phyloP scores from a whole-genome alignment of 2,797 vertebrate genomes.

The Ambastaia sidthimunki region DNA sequence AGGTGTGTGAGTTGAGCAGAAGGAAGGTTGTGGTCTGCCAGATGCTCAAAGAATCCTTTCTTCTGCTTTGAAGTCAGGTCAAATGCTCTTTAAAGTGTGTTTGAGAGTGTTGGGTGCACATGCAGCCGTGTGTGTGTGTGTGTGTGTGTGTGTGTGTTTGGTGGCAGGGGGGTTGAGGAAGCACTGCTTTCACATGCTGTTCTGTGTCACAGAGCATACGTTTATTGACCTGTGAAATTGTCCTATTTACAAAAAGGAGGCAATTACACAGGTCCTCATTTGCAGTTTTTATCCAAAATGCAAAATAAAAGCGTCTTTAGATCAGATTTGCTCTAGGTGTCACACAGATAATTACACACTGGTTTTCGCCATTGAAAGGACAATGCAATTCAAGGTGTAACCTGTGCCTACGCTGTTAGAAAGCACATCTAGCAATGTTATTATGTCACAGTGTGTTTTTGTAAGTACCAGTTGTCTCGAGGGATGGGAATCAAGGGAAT shows the following conservation, averaged over 20 bases:
- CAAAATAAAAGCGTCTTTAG: not conserved
- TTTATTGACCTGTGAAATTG: not conserved
- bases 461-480: not conserved
- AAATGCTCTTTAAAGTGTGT: conserved; percentile 81
- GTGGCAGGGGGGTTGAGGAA: not conserved
- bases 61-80: conserved; percentile 84
- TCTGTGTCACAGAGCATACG: conserved; percentile 7
- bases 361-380: conserved; percentile 13
- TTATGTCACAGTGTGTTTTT: not conserved
- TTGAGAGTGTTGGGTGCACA: conserved; percentile 20
- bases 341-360: not conserved
- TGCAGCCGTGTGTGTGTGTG: not conserved
- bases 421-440: not conserved
- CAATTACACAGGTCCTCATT: not conserved
- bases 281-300: not conserved
- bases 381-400: conserved; percentile 5
- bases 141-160: not conserved
- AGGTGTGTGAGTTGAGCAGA: conserved; percentile 52
- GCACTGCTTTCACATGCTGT: conserved; percentile 11
- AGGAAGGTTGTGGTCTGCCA: conserved; percentile 63
- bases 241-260: not conserved
- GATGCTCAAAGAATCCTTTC: conserved; percentile 80
- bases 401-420: not conserved
- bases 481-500: not conserved
- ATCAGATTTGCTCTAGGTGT: not conserved